A percentile compares a stretch with the other conserved stretches of the same genome.
Conservation (phyloP, 2,113 vertebrate genomes). For the Amblyopsis rosae region DNA sequence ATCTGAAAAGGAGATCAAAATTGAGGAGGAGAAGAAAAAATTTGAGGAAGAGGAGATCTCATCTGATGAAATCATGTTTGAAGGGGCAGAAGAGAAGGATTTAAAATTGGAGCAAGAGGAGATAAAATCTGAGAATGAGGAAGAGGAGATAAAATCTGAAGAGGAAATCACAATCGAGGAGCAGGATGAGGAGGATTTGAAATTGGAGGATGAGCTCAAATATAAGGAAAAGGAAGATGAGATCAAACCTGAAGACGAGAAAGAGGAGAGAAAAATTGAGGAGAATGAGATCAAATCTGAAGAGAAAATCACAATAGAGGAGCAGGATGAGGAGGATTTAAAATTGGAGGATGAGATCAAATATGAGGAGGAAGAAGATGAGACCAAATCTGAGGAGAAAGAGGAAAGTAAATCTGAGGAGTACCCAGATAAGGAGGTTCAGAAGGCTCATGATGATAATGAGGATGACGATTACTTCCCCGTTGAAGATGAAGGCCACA, state of each 20-base stretch:
- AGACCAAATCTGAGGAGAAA: not conserved
- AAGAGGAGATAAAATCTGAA: not conserved
- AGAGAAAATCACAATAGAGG: not conserved
- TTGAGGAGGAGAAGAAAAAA: not conserved
- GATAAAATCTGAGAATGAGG: not conserved
- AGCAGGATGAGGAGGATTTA: not conserved
- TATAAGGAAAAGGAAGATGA: not conserved
- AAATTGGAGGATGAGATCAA: not conserved
- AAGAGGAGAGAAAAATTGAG: not conserved
- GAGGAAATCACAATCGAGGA: slow-evolving; percentile 13
- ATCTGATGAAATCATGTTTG: not conserved
- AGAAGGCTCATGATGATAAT: not conserved
- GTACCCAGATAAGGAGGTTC: not conserved
- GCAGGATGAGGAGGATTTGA: not conserved
- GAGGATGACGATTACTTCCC: not conserved
- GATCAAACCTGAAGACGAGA: not conserved
- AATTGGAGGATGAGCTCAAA: not conserved
- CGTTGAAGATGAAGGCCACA: not conserved
- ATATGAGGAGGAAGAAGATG: not conserved
- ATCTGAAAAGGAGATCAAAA: not conserved
- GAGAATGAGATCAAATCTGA: not conserved
- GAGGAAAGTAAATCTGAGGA: slow-evolving; percentile 4
- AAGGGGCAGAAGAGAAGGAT: slow-evolving; percentile 4
- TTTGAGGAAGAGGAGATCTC: not conserved
- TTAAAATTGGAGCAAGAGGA: not conserved